These are phyloP conservation scores for Alloplasta piceator DNA, from an alignment of 2,888 invertebrate species.

Conservation along the genomic window DNA sequence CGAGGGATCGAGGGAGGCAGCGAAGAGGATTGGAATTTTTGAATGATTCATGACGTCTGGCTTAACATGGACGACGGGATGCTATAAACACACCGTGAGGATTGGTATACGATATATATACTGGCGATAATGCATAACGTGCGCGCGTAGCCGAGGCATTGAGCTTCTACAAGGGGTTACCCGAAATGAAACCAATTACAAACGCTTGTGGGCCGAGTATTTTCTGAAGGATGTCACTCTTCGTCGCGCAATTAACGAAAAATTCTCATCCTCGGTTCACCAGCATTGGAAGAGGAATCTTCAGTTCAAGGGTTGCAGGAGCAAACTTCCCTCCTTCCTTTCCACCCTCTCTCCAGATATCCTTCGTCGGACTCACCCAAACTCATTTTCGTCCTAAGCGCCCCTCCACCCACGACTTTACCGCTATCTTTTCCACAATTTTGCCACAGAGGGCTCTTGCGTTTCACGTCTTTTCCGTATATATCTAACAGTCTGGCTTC, in stretches of 20 bases:
- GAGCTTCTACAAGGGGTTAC: neutral
- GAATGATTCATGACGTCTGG: conserved; percentile 61
- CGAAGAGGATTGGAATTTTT: conserved; percentile 47
- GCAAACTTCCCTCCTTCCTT: conserved; percentile 28
- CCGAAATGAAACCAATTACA: conserved; percentile 56
- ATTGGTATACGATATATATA: conserved; percentile 8
- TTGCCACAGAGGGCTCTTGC: conserved; percentile 14
- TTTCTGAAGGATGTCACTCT: conserved; percentile 57
- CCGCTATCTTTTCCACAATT: conserved; percentile 38
- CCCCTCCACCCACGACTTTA: neutral
- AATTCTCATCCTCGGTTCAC: conserved; percentile 21
- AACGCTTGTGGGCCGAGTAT: conserved; percentile 38
- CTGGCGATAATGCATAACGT: conserved; percentile 36
- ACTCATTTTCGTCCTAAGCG: conserved; percentile 40
- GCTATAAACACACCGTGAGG: neutral
- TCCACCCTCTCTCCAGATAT: conserved; percentile 7
- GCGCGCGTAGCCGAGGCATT: neutral
- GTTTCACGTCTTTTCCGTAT: neutral
- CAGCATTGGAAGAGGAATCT: conserved; percentile 43
- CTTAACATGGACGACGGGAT: neutral
- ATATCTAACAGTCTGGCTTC: conserved; percentile 17
- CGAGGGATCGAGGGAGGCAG: neutral
- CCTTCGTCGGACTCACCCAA: conserved; percentile 54
- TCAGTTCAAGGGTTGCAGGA: conserved; percentile 36
- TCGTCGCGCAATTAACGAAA: conserved; percentile 63